phyloP scores from a whole-genome alignment of 2,888 invertebrate genomes.

The Plebejus anna region DNA sequence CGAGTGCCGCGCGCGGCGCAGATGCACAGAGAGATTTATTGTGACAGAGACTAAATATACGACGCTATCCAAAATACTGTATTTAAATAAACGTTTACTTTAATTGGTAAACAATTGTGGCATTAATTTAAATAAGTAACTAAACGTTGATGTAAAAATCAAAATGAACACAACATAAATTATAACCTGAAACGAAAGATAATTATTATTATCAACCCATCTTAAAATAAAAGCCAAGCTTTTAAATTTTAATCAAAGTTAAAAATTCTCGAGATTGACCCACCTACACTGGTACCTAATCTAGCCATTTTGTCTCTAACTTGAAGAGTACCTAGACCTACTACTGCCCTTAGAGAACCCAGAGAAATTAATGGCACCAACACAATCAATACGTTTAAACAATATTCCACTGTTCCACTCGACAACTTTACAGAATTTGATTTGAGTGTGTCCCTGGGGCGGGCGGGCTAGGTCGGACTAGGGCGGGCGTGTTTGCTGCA shows the following conservation, averaged over 20 bases:
- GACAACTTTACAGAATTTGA: conserved; percentile 41
- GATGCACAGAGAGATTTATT: conserved; percentile 24
- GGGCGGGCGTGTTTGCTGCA: conserved; percentile 31
- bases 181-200: too few relatives aligned
- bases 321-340: background rate
- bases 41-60: background rate
- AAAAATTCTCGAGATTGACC: background rate
- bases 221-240: too few relatives aligned
- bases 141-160: too few relatives aligned
- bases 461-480: conserved; percentile 31
- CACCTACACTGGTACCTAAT: too few relatives aligned
- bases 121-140: too few relatives aligned
- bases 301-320: background rate
- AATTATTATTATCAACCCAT: too few relatives aligned
- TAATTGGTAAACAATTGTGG: background rate
- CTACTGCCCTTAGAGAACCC: background rate
- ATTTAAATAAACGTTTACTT: background rate
- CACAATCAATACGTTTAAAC: conserved; percentile 11
- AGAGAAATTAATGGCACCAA: background rate
- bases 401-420: conserved; percentile 33
- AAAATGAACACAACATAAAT: too few relatives aligned
- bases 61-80: background rate
- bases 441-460: conserved; percentile 37
- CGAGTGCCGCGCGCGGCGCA: conserved; percentile 25
- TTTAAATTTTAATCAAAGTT: too few relatives aligned